Base-by-base conservation (phyloP, 2,797 vertebrate genomes). In the Saxicola maurus region DNA sequence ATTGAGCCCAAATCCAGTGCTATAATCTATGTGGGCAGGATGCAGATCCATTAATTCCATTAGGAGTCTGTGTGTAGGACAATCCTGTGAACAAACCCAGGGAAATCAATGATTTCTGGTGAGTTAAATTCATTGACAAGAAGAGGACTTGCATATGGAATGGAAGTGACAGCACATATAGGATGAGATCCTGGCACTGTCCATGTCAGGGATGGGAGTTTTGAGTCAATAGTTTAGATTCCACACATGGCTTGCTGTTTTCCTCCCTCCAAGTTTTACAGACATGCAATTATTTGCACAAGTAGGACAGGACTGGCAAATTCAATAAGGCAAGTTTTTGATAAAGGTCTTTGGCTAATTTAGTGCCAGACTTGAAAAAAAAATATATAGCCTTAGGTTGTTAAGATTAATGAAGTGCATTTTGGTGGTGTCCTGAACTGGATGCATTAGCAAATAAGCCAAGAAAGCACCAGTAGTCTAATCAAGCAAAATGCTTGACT, bases 91-190 rank as follows among this genome's bases (percentile, higher is more conserved):
- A 87, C 66, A 90, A 86, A 78, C 10, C 19, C 52, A 75, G 31
- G 49, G 66, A 89, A 94, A 91, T 91, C 90, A 76, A 79, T 89
- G 74, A 45, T 49, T 90, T 91, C 60, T 79, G 53, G 25, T 88
- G 53, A 85, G 61, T 77, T 85, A 76, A 81, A 75, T 81, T 85
- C 43, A 81, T 28, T 87, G 62, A 66, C 76, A 87, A 49, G 31
- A 89, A n/a, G 42, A 43, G 46, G 66, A 56, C 30, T 86, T 87
- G 48, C 59, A 40, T 83, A 82, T 19, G 38, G 52, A 60, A 71
- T 82, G 45, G 27, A 48, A 82, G 55, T 55, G 48, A 83, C 45
- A 75, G 80, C 51, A 82, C 8, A n/a, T 7, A 33, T 0, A 46
- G 31, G 46, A 74, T 59, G 68, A 80, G 79, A 73, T 43, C 19